Conservation (phyloP, 2,888 invertebrate species). For the Sphecodes monilicornis region DNA sequence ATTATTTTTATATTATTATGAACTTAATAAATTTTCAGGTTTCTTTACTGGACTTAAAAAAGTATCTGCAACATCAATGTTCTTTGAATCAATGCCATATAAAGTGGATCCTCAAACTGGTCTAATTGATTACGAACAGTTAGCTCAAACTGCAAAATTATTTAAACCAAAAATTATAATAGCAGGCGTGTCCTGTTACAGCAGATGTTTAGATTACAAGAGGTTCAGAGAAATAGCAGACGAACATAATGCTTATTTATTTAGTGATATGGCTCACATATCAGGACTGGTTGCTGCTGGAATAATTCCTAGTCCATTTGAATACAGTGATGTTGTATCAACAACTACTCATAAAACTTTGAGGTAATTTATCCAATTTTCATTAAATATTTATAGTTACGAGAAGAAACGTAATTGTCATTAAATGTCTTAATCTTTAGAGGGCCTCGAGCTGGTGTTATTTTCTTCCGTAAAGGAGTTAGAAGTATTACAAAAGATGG, state of each 20-base stretch:
- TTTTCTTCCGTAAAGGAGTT: slow-evolving; percentile 97
- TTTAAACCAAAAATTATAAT: slow-evolving; percentile 97
- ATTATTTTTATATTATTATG: not conserved
- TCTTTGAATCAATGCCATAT: slow-evolving; percentile 99
- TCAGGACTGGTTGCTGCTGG: slow-evolving; percentile 96
- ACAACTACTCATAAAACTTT: slow-evolving; percentile 98
- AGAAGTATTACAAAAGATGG: slow-evolving; percentile 92
- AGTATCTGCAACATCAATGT: slow-evolving; percentile 98
- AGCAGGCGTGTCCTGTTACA: slow-evolving; percentile 97
- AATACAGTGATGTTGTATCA: slow-evolving; percentile 95
- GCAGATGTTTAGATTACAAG: slow-evolving; percentile 96
- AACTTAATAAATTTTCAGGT: slow-evolving; percentile 78
- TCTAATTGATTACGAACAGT: slow-evolving; percentile 95
- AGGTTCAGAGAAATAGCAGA: slow-evolving; percentile 94
- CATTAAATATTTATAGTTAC: not conserved
- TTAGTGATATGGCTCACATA: slow-evolving; percentile 98
- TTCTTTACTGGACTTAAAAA: slow-evolving; percentile 96
- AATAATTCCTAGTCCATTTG: slow-evolving; percentile 95
- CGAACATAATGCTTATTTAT: slow-evolving; percentile 93
- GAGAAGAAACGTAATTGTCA: not conserved
- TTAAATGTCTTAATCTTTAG: slow-evolving; percentile 77
- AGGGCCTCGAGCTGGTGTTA: slow-evolving; percentile 94
- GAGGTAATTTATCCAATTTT: slow-evolving; percentile 80
- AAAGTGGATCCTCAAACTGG: slow-evolving; percentile 94
- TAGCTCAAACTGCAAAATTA: slow-evolving; percentile 92